Conservation (phyloP, 2,797 vertebrate species). For the Otolemur crassicaudatus region DNA sequence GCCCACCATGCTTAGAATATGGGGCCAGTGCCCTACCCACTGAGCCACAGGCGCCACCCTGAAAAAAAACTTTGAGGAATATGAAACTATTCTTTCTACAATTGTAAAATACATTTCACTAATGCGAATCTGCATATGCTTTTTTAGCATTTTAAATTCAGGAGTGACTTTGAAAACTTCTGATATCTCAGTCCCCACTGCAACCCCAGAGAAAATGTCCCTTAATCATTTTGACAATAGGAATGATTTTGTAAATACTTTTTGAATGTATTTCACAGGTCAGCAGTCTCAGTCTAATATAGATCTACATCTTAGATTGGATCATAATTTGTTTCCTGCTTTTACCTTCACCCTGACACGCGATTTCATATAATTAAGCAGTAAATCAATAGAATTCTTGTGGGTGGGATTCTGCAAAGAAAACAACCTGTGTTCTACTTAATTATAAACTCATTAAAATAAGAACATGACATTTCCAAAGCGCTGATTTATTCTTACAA, state of each 20-base stretch:
- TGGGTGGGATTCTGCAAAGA: slow-evolving; percentile 51
- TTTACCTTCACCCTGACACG: slow-evolving; percentile 49
- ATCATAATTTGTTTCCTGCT: slow-evolving; percentile 76
- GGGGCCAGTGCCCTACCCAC: no score
- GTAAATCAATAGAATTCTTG: slow-evolving; percentile 69
- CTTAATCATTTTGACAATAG: slow-evolving; percentile 51
- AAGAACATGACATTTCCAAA: slow-evolving; percentile 62
- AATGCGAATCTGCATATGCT: not conserved
- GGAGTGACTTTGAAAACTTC: not conserved
- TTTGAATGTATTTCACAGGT: slow-evolving; percentile 69
- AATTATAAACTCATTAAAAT: slow-evolving; percentile 71
- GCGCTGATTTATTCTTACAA: slow-evolving; percentile 40
- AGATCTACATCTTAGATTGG: slow-evolving; percentile 66
- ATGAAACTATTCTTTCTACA: not conserved
- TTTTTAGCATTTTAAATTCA: slow-evolving; percentile 8
- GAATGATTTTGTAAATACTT: slow-evolving; percentile 40
- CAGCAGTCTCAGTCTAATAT: slow-evolving; percentile 58
- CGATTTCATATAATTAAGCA: slow-evolving; percentile 68
- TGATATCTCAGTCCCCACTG: not conserved
- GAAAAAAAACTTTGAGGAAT: not conserved
- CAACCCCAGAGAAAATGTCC: not conserved
- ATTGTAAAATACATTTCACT: not conserved
- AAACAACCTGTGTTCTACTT: slow-evolving; percentile 50
- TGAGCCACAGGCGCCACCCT: no score
- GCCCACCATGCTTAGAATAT: no score